Evolutionary conservation across 2,888 invertebrate genomes (phyloP), one percentile per base, ranked within the genome.

Genomic region (Eupithecia exiguata): DNA sequence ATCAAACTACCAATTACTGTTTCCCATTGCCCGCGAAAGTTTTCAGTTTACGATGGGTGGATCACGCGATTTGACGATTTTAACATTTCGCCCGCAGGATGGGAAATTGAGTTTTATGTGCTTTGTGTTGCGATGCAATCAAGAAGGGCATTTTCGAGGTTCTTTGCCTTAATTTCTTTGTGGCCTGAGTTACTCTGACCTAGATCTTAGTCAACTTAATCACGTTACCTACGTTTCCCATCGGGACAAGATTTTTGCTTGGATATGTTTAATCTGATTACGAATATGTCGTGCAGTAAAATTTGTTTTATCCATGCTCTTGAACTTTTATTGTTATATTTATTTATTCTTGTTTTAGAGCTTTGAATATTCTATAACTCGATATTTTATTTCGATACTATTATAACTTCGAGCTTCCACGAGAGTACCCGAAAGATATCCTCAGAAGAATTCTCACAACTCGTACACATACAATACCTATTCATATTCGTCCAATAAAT

Each of bases 71-170:
- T 6, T 9, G 21, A 38, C 38, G 63, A 65, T 65, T 36, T 18
- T 12, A 36, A 4, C n/a, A 36, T 36, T 36, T 65, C 38, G 12
- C 12, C 63, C 35, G 18, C 36, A 16, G 38, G 63, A 65, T 65
- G 63, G 36, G 63, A 35, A 35, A 65, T 65, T 65, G 1, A 65
- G 63, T 38, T 65, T 65, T 65, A 65, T 65, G 63, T n/a, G 35
- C 9, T 65, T 65, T 65, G 63, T 65, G 10, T 21, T 65, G 63
- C 38, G n/a, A 5, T 38, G 63, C 63, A 65, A 65, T 65, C 63
- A n/a, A 65, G 12, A 12, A 25, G 25, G 58, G 58, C 1, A 12
- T 25, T 58, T 58, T 58, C 58, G 25, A 58, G 58, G 58, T 25
- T 25, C 14, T 21, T 21, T 21, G 10, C 25, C 21, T 58, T 25